Evolutionary conservation across 2,888 invertebrate genomes (phyloP), one percentile per base, ranked within the genome.

Genomic region (Rotaria socialis): DNA sequence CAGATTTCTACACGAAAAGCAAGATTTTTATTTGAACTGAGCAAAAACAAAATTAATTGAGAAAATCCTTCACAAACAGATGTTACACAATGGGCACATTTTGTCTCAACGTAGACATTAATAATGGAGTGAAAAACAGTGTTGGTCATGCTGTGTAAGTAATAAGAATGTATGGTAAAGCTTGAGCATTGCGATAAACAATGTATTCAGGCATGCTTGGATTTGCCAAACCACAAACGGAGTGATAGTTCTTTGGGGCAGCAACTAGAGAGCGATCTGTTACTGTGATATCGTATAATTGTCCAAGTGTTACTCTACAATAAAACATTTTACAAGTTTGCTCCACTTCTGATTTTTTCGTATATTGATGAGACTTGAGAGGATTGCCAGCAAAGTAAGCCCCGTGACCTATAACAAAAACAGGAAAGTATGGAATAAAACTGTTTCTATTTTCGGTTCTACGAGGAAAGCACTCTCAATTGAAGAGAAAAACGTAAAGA

Each of bases 321-420:
- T 47, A 80, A n/a, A 19, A 80, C 80, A 80, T 80, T 5, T 11
- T 47, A 47, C 47, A 47, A 14, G 43, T 80, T n/a, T 7, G 22
- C n/a, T 80, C 47, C 5, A 0, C 24, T 3, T 80, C n/a, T 5
- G 67, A 0, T 35, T 4, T 35, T 35, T 35, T 35, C 4, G 80
- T 80, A 47, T 80, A 80, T 2, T 14, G 7, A 47, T 80, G 80
- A n/a, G 80, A 80, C 10, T n/a, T n/a, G 14, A 0, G 0, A n/a
- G 80, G 80, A 80, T 80, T 47, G 7, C 47, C 80, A 47, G 80
- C 80, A 80, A 80, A 80, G n/a, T 80, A 80, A 47, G 80, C 80
- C 24, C 80, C 80, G 14, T 80, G 80, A 80, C 80, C 80, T 80
- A 43, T 11, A 11, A 67, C 19, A 60, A 60, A 24, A 10, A 11